Evolutionary conservation across 2,888 invertebrate genomes (phyloP).

Genomic region (Selenia dentaria): DNA sequence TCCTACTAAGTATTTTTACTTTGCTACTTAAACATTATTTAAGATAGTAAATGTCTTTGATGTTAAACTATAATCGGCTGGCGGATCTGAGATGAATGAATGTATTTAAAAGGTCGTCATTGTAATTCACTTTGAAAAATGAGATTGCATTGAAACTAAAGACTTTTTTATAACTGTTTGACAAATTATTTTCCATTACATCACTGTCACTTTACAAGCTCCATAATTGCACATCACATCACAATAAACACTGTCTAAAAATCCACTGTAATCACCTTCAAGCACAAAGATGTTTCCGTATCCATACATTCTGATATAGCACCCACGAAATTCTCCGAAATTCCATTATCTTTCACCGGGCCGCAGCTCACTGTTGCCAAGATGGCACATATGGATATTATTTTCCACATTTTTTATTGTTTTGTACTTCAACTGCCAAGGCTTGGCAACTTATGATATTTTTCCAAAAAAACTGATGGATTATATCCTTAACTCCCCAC

Average conservation of each 20-base stretch:
- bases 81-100: too few species aligned
- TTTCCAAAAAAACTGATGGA: slow-evolving; percentile 76
- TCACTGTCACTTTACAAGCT: slow-evolving; percentile 11
- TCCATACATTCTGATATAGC: slow-evolving; percentile 84
- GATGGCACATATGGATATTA: slow-evolving; percentile 62
- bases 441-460: slow-evolving; percentile 76
- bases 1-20: too few species aligned
- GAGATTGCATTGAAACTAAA: too few species aligned
- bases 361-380: slow-evolving; percentile 67
- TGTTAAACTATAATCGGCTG: too few species aligned
- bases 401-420: slow-evolving; percentile 65
- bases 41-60: too few species aligned
- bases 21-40: too few species aligned
- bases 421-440: slow-evolving; percentile 60
- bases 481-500: slow-evolving; percentile 80
- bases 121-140: too few species aligned
- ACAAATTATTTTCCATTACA: not conserved
- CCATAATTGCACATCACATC: slow-evolving; percentile 36
- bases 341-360: slow-evolving; percentile 68
- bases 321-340: slow-evolving; percentile 74
- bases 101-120: too few species aligned
- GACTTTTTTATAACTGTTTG: too few species aligned
- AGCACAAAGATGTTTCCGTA: slow-evolving; percentile 84
- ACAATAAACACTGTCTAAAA: slow-evolving; percentile 46
- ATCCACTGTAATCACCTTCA: slow-evolving; percentile 82